A percentile compares a stretch with the other conserved stretches of the same genome.
Conservation (phyloP, 2,888 invertebrate species). For the Andrena haemorrhoa region DNA sequence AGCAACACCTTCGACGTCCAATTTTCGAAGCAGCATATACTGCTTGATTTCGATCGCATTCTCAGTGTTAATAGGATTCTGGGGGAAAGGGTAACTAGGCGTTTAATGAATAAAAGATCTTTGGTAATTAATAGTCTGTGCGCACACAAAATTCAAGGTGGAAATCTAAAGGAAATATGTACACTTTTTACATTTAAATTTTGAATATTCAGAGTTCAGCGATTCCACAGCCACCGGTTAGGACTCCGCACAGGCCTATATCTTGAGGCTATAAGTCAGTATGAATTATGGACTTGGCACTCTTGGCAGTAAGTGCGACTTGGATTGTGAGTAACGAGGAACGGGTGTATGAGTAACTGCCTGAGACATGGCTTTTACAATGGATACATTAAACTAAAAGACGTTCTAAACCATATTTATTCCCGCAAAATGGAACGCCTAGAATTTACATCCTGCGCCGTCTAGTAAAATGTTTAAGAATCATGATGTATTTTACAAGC, state of each 20-base stretch:
- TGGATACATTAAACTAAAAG: slow-evolving; percentile 10
- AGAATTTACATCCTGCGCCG: background rate
- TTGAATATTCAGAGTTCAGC: background rate
- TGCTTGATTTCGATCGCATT: background rate
- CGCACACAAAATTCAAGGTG: too few relatives aligned
- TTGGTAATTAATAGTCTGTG: too few relatives aligned
- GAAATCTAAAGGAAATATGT: background rate
- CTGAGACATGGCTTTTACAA: slow-evolving; percentile 5
- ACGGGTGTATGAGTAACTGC: slow-evolving; percentile 5
- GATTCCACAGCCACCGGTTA: background rate
- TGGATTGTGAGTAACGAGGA: slow-evolving; percentile 15
- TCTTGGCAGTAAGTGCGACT: slow-evolving; percentile 18
- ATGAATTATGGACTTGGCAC: slow-evolving; percentile 34
- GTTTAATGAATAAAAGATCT: too few relatives aligned
- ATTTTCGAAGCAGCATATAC: background rate
- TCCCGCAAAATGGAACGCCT: background rate
- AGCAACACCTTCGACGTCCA: background rate
- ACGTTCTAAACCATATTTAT: background rate
- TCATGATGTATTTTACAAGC: background rate
- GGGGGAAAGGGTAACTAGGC: background rate
- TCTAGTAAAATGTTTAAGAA: background rate
- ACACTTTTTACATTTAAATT: background rate
- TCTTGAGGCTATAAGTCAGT: slow-evolving; percentile 19
- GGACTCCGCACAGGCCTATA: slow-evolving; percentile 1
- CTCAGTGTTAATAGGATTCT: background rate